Evolutionary conservation across 2,888 invertebrate species (phyloP).

Genomic region (Syrista parreyssii): DNA sequence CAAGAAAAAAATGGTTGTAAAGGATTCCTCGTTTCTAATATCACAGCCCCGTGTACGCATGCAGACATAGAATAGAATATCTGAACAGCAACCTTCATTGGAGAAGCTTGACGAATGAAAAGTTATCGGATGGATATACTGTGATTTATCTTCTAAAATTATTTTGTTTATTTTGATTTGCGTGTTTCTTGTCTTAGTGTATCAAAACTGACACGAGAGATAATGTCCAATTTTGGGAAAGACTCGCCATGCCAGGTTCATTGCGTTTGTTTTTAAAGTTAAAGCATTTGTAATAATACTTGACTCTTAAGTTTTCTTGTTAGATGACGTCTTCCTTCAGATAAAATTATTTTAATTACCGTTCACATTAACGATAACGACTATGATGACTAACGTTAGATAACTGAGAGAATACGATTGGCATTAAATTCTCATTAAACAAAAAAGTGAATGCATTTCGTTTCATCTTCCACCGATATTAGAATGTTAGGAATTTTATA

Average conservation of each 20-base stretch:
- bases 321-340: neutral
- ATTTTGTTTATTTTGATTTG: neutral
- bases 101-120: neutral
- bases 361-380: neutral
- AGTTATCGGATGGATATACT: neutral
- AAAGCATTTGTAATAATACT: neutral
- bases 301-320: neutral
- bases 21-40: no score
- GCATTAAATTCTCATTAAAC: neutral
- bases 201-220: neutral
- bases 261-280: neutral
- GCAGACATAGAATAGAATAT: no score
- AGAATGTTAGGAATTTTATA: constrained; percentile 11
- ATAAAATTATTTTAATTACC: neutral
- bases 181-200: neutral
- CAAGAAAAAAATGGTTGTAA: no score
- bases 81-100: neutral
- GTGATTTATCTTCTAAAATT: neutral
- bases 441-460: constrained; percentile 10
- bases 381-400: no score
- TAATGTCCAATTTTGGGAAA: neutral
- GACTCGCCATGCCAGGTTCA: neutral
- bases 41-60: no score
- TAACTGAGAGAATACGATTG: no score
- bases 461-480: constrained; percentile 19